Evolutionary conservation across 2,888 invertebrate species (phyloP).

Genomic region (Caenorhabditis becei): DNA sequence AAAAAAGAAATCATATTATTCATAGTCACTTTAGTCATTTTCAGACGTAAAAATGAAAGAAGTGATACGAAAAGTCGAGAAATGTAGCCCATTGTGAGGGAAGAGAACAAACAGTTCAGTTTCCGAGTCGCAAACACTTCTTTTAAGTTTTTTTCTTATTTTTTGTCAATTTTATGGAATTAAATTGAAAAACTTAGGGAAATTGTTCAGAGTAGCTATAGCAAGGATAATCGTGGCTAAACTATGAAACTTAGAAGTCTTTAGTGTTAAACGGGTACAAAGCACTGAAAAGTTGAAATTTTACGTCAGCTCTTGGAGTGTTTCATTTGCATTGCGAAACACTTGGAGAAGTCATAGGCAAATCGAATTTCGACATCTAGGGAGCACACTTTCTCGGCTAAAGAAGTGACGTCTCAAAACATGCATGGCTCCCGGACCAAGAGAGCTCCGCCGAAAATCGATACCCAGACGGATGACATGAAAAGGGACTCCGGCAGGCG

Average conservation of each 20-base stretch:
- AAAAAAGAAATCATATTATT: conserved; percentile 4
- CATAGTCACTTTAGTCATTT: background rate
- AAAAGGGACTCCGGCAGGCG: background rate
- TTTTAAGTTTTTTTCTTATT: background rate
- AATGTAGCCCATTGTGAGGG: background rate
- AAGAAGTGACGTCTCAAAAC: background rate
- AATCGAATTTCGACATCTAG: background rate
- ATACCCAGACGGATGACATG: background rate
- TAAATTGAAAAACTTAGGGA: no score
- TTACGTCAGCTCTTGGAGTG: background rate
- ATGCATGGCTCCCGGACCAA: background rate
- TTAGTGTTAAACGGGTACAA: no score
- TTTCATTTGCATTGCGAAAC: background rate
- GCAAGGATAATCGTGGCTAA: no score
- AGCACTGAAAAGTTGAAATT: background rate
- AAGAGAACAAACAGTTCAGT: conserved; percentile 9
- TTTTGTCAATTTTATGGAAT: background rate
- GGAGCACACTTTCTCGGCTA: background rate
- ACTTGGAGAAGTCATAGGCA: background rate
- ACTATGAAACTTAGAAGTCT: no score
- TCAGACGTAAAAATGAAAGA: background rate
- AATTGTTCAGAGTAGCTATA: no score
- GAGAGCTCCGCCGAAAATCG: conserved; percentile 5
- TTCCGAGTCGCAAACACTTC: background rate
- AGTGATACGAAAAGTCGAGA: background rate